phyloP scores from a whole-genome alignment of 2,113 vertebrate genomes.

The Paramormyrops kingsleyae region DNA sequence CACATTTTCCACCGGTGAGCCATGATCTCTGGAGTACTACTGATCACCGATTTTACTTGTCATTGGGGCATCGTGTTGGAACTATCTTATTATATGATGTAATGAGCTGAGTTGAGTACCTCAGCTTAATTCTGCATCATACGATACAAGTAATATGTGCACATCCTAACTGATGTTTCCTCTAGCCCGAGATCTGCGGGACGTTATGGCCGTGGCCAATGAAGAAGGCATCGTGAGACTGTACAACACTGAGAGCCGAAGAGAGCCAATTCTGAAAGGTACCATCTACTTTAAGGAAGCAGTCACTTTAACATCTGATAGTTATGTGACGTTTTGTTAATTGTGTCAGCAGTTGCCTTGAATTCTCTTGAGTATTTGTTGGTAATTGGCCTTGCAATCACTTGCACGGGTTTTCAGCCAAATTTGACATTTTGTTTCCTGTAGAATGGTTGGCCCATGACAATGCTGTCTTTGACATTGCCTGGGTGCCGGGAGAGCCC shows the following conservation, averaged over 20 bases:
- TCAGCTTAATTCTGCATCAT: neutral
- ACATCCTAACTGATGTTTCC: neutral
- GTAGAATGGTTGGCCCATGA: constrained; percentile 92
- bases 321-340: neutral
- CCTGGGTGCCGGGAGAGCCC: constrained; percentile 87
- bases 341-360: neutral
- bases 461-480: constrained; percentile 93
- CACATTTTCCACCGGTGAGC: constrained; percentile 77
- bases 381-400: neutral
- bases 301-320: neutral
- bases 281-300: neutral
- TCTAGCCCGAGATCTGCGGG: constrained; percentile 60
- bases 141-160: neutral
- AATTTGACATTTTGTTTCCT: constrained; percentile 28
- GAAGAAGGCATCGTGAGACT: constrained; percentile 88
- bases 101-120: neutral
- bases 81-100: neutral
- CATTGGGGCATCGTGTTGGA: neutral
- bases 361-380: neutral
- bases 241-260: constrained; percentile 73
- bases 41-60: neutral
- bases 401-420: neutral
- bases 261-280: constrained; percentile 75
- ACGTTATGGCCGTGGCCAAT: constrained; percentile 79
- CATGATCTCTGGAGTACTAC: neutral